Conservation (phyloP, 2,113 vertebrate species). For the Polypterus bichir region DNA sequence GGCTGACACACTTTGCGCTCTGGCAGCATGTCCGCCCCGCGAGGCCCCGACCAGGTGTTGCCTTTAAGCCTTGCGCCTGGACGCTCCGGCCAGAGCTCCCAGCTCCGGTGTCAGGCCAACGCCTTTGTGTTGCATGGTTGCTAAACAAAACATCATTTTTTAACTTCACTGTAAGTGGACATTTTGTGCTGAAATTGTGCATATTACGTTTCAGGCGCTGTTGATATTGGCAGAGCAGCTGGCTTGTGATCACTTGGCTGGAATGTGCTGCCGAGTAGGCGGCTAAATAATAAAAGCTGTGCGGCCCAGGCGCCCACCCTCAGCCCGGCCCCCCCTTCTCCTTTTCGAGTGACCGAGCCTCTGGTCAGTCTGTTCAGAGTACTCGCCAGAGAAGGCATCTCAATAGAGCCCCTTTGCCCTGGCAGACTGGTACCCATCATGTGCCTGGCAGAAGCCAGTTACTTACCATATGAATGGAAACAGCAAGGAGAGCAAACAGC, state of each 20-base stretch:
- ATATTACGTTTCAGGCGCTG: not conserved
- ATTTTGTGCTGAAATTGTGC: not conserved
- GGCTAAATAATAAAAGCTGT: not conserved
- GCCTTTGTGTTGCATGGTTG: not conserved
- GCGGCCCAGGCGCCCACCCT: not conserved
- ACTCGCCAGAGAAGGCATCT: no score
- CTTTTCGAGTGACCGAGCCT: not conserved
- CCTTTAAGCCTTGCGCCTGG: no score
- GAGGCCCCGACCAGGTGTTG: not conserved
- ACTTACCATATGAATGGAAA: no score
- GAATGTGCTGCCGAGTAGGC: not conserved
- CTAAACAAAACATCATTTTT: not conserved
- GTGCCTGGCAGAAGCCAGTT: no score
- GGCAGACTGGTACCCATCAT: no score
- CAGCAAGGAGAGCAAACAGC: no score
- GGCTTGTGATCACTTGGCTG: not conserved
- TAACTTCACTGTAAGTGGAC: not conserved
- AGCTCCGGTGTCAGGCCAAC: no score
- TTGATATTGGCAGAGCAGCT: not conserved
- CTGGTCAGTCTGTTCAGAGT: no score
- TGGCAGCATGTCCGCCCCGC: not conserved
- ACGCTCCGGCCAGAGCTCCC: no score
- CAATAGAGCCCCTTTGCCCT: no score
- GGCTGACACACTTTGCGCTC: not conserved
- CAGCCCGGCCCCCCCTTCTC: not conserved